phyloP scores from a whole-genome alignment of 2,113 vertebrate species.

The Limanda limanda region DNA sequence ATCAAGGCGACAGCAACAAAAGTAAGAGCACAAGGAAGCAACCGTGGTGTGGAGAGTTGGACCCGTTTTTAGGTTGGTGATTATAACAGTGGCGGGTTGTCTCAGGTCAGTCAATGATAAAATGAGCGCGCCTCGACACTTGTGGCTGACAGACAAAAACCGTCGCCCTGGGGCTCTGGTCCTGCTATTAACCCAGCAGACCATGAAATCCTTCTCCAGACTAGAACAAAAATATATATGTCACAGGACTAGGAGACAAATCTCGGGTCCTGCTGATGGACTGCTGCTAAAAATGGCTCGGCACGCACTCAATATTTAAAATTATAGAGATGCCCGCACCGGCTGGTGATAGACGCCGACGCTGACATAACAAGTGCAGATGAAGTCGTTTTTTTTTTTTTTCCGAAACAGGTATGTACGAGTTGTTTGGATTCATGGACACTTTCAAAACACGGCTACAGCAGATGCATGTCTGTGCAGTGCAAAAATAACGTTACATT shows the following conservation, averaged over 20 bases:
- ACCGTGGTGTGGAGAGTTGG: slow-evolving; percentile 43
- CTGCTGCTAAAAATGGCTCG: slow-evolving; percentile 31
- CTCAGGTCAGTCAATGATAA: slow-evolving; percentile 75
- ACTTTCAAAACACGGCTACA: background rate
- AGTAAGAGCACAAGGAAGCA: slow-evolving; percentile 48
- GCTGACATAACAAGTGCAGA: background rate
- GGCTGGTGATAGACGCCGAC: background rate
- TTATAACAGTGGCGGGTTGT: slow-evolving; percentile 66
- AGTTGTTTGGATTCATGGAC: background rate
- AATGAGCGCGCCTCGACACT: slow-evolving; percentile 58
- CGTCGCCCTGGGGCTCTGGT: slow-evolving; percentile 55
- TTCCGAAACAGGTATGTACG: background rate
- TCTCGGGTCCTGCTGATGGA: slow-evolving; percentile 22
- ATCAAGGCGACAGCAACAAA: slow-evolving; percentile 55
- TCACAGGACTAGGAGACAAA: slow-evolving; percentile 24
- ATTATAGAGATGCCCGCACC: slow-evolving; percentile 12
- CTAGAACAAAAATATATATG: slow-evolving; percentile 58
- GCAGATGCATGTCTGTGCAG: background rate
- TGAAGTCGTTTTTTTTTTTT: background rate
- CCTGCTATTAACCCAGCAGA: slow-evolving; percentile 74
- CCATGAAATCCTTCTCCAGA: slow-evolving; percentile 70
- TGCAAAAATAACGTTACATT: background rate
- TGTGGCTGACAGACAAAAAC: slow-evolving; percentile 66
- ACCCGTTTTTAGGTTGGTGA: slow-evolving; percentile 63
- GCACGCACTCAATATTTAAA: slow-evolving; percentile 27